A percentile compares a stretch with the other conserved stretches of the same genome.
phyloP scores from a whole-genome alignment of 2,888 invertebrate species.

The Drosophila mimetica region DNA sequence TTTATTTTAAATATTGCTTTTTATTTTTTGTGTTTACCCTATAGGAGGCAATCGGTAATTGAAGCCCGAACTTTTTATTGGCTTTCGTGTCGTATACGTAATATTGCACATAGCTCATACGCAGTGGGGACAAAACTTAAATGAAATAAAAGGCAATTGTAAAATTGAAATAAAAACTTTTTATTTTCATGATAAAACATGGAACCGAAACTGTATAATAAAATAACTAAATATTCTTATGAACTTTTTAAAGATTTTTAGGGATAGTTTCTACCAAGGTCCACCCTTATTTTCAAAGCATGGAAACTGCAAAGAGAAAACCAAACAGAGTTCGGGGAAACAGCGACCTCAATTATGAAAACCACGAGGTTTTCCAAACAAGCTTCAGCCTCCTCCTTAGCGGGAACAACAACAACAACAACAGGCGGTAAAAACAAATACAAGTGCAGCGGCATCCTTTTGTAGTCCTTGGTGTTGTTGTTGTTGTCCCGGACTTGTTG shows the following conservation, averaged over 20 bases:
- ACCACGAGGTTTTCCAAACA: slow-evolving; percentile 70
- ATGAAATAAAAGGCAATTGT: background rate
- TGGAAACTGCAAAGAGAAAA: slow-evolving; percentile 11
- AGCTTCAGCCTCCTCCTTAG: slow-evolving; percentile 48
- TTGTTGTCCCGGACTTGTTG: slow-evolving; percentile 27
- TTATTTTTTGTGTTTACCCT: too few species aligned
- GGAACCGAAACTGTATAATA: too few species aligned
- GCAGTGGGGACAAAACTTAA: background rate
- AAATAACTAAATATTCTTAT: too few species aligned
- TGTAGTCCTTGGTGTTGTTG: slow-evolving; percentile 25
- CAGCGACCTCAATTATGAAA: slow-evolving; percentile 76
- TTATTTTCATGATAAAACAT: too few species aligned
- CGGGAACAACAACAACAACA: slow-evolving; percentile 5
- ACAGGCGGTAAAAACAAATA: slow-evolving; percentile 1
- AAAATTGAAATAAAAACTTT: background rate
- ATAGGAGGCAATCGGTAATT: background rate
- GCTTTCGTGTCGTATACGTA: background rate
- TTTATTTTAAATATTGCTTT: too few species aligned
- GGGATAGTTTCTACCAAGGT: background rate
- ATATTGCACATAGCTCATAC: background rate
- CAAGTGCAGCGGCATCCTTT: slow-evolving; percentile 29
- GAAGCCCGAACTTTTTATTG: background rate
- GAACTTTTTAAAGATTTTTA: background rate
- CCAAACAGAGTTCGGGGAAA: slow-evolving; percentile 19
- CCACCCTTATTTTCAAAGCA: slow-evolving; percentile 16